Base-by-base conservation (phyloP, 2,797 vertebrate genomes). In the Syngnathus acus region DNA sequence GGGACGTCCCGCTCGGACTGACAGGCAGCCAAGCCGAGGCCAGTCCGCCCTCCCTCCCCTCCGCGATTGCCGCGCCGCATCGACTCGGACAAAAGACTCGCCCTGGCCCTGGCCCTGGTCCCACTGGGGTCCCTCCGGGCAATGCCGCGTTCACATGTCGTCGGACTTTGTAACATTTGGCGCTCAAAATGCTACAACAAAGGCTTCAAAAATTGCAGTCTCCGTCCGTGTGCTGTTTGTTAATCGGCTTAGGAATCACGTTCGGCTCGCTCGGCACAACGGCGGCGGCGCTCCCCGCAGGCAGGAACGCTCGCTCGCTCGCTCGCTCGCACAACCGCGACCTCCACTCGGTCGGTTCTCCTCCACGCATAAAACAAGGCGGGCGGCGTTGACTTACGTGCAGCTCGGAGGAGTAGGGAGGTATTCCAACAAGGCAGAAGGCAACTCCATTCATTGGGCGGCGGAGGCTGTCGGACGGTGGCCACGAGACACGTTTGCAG, bases 341-440 rank as follows among this genome's bases (percentile, higher is more conserved):
- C 26, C 54, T 37, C 14, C 54, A 57, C 26, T 21, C 16, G 26
- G 26, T 16, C 54, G 26, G 26, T 16, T 32, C 26, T 37, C 26
- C 6, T 32, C 54, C 72, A 0, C 71, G 71, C 75, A 62, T n/a
- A 66, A 65, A 75, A 54, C 57, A 8, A 68, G 58, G 68, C 67
- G 53, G 61, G 50, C 51, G 64, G 32, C 51, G 48, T 17, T 6
- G 16, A 91, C 91, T 93, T 90, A 94, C 94, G 90, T 92, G 92
- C 86, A 89, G 89, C 77, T 92, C 92, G 75, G 89, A 82, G 75
- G 89, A 81, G 84, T 91, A 90, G 82, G 95, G 94, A 66, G 96
- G 96, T 90, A 96, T 97, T 93, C 96, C 95, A 92, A 98, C 96
- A 91, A 98, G 94, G 93, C 95, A 98, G 88, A 98, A 98, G 71